Evolutionary conservation across 2,113 vertebrate genomes (phyloP), one percentile per base, ranked within the genome.

Genomic region (Erpornis zantholeuca): DNA sequence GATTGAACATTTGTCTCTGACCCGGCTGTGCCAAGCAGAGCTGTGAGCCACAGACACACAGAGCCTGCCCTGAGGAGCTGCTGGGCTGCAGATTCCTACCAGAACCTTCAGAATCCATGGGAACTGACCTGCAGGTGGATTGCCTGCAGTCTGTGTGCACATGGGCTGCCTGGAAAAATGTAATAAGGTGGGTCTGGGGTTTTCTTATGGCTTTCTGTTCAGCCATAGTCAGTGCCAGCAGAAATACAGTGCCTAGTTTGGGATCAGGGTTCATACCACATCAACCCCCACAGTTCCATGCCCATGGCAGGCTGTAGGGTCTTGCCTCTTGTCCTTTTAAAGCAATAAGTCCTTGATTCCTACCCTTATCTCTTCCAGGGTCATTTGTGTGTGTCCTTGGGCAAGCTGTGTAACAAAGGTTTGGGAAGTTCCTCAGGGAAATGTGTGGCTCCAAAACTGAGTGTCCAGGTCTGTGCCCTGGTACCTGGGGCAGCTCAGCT

Each of bases 91-190:
- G 35, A 8, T 36, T 27, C 59, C 36, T 3, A 1, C 44, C 56
- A 50, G 12, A 10, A 1, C 45, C 57, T 25, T 0, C 18, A 33
- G 24, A 49, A 28, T 6, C 47, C 18, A 2, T 0, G 12, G 66
- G 25, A n/a, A n/a, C 0, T 8, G 12, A 31, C 19, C 65, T 59
- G 22, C 36, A 66, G 52, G 11, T 4, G 15, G 25, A 4, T 40
- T 8, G 8, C 11, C 11, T 5, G 3, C 0, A 20, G 8, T 6
- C 49, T 57, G 15, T 1, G 0, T 11, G 18, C 2, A 2, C 16
- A 7, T 27, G 25, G 33, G 25, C 52, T 63, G 52, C 13, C 61
- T 68, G 24, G 5, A 52, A 88, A 88, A 38, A 35, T 1, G 35
- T 2, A 52, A 15, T 3, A 18, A 50, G 2, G 14, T 21, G 15